A percentile compares a stretch with the other conserved stretches of the same genome.
Evolutionary conservation across 2,797 vertebrate species (phyloP).

Genomic region (Mallotus villosus): DNA sequence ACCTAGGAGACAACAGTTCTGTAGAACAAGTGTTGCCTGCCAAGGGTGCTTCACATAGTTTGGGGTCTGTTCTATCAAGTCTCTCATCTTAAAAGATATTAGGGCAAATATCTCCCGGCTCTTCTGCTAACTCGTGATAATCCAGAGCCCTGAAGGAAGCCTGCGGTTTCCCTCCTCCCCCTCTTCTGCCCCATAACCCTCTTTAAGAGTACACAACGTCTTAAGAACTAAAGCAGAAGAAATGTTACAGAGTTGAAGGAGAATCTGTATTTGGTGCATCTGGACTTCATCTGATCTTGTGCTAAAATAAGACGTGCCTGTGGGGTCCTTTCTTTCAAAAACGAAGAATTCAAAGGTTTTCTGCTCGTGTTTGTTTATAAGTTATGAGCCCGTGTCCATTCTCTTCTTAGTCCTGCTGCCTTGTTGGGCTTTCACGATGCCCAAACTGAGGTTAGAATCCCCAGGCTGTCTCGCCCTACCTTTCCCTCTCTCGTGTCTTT

Average conservation of each 20-base stretch:
- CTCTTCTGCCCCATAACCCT: background rate
- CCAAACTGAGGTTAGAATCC: too few relatives aligned
- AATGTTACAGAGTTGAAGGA: background rate
- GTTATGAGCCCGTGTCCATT: too few relatives aligned
- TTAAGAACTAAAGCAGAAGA: background rate
- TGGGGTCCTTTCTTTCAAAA: background rate
- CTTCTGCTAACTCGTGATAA: background rate
- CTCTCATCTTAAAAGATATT: constrained; percentile 21
- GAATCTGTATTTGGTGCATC: background rate
- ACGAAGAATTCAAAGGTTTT: background rate
- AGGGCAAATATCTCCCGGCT: constrained; percentile 39
- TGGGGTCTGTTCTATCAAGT: constrained; percentile 19
- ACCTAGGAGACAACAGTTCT: constrained; percentile 22
- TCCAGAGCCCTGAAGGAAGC: background rate
- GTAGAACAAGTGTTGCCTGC: constrained; percentile 17
- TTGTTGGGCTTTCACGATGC: too few relatives aligned
- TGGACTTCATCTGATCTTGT: background rate
- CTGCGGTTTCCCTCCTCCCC: background rate
- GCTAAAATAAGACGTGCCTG: background rate
- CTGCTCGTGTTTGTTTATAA: too few relatives aligned
- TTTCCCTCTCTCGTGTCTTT: too few relatives aligned
- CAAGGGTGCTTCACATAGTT: constrained; percentile 13
- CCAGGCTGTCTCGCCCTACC: too few relatives aligned
- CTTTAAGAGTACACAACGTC: background rate
- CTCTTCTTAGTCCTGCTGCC: too few relatives aligned